Percentiles rank a stretch among this genome's conserved stretches.
Evolutionary conservation across 2,797 vertebrate genomes (phyloP).

Genomic region (Rallus crepitans): DNA sequence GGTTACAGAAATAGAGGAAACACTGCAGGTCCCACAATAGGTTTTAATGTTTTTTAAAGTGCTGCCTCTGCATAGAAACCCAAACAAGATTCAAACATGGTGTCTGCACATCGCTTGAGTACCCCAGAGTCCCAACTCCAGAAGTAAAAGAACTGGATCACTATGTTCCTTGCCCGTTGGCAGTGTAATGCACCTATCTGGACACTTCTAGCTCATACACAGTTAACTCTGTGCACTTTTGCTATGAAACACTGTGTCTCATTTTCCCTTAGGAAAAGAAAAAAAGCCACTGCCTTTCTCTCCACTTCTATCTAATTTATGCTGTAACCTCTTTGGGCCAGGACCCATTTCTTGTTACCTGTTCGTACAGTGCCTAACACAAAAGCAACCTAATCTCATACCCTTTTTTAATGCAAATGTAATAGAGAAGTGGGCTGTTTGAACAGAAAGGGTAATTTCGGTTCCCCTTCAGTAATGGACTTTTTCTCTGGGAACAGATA

Average conservation of each 20-base stretch:
- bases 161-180: not conserved
- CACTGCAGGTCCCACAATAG: not conserved
- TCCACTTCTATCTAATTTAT: slow-evolving; percentile 42
- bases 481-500: slow-evolving; percentile 50
- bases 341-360: slow-evolving; percentile 19
- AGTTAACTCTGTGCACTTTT: not conserved
- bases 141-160: not conserved
- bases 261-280: not conserved
- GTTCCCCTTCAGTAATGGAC: slow-evolving; percentile 34
- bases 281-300: not conserved
- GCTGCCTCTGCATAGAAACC: rapidly evolving
- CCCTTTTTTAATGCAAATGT: slow-evolving; percentile 60
- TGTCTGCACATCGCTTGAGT: rapidly evolving
- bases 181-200: rapidly evolving
- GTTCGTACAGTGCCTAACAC: slow-evolving; percentile 19
- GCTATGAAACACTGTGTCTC: not conserved
- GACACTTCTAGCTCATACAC: not conserved
- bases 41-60: not conserved
- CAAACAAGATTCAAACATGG: not conserved
- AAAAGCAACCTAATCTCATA: slow-evolving; percentile 51
- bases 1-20: not conserved
- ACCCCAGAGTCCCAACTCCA: not conserved
- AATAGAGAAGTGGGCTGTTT: slow-evolving; percentile 44
- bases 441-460: slow-evolving; percentile 64
- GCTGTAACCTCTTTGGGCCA: slow-evolving; percentile 43